These are phyloP conservation scores for Corythoichthys haematopterus DNA, from an alignment of 2,113 vertebrate species.

Conservation along the genomic window DNA sequence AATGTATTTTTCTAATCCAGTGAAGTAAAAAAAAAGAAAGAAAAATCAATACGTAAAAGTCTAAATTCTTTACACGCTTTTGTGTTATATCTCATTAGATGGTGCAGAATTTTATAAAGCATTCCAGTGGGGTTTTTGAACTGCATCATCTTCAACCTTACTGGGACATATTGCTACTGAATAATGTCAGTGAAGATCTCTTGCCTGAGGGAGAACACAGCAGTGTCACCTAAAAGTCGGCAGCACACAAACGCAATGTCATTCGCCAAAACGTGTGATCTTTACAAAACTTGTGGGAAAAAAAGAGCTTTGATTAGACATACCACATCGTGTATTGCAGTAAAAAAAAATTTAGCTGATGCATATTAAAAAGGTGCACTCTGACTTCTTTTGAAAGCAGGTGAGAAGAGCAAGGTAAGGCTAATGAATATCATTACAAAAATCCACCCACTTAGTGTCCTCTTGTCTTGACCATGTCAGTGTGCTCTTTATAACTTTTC, in stretches of 20 bases:
- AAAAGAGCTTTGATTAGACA: slow-evolving; percentile 51
- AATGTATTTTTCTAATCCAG: background rate
- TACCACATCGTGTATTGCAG: slow-evolving; percentile 32
- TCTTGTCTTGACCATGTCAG: slow-evolving; percentile 34
- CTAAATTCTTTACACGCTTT: background rate
- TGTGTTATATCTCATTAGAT: background rate
- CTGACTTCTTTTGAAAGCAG: slow-evolving; percentile 28
- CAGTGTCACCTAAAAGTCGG: slow-evolving; percentile 35
- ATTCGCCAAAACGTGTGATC: slow-evolving; percentile 48
- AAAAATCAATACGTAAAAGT: background rate
- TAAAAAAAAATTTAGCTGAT: slow-evolving; percentile 23
- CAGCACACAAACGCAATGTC: slow-evolving; percentile 27
- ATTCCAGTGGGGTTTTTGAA: slow-evolving; percentile 8
- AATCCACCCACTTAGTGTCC: slow-evolving; percentile 37
- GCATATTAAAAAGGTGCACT: slow-evolving; percentile 47
- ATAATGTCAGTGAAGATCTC: slow-evolving; percentile 33
- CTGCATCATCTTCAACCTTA: slow-evolving; percentile 40
- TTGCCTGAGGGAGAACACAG: slow-evolving; percentile 41
- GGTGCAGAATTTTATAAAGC: background rate
- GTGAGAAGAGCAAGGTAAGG: slow-evolving; percentile 40
- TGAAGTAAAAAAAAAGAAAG: background rate
- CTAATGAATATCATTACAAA: slow-evolving; percentile 55
- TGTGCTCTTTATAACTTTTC: slow-evolving; percentile 38
- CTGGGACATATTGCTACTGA: slow-evolving; percentile 23
- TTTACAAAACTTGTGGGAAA: slow-evolving; percentile 26